Percentiles rank a stretch among this genome's conserved stretches.
These are phyloP conservation scores for Sardina pilchardus DNA, from an alignment of 2,113 vertebrate species.

Conservation along the genomic window DNA sequence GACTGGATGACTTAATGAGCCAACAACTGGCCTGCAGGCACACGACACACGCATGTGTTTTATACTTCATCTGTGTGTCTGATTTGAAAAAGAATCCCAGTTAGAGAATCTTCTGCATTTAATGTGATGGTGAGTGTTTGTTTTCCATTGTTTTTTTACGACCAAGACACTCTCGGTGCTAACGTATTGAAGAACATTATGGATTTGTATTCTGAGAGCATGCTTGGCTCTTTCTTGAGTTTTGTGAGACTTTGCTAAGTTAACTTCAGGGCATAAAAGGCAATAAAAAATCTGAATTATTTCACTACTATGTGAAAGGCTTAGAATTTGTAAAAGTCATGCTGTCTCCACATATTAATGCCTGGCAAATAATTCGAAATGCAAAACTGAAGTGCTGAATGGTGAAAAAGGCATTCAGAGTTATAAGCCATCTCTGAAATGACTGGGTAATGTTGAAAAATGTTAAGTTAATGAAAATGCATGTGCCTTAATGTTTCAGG, in stretches of 20 bases:
- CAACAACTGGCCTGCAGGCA: neutral
- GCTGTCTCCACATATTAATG: neutral
- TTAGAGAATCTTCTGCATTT: neutral
- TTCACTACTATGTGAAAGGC: neutral
- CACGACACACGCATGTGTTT: neutral
- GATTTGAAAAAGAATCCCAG: neutral
- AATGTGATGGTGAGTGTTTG: too few species aligned
- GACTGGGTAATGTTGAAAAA: conserved; percentile 26
- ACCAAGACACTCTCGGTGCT: neutral
- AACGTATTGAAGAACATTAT: neutral
- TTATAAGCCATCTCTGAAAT: conserved; percentile 17
- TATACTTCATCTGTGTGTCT: neutral
- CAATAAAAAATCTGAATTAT: neutral
- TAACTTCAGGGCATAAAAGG: conserved; percentile 2
- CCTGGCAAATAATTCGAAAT: neutral
- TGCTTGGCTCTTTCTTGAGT: neutral
- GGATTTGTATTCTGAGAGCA: neutral
- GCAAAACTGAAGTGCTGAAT: neutral
- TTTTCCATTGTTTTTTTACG: neutral
- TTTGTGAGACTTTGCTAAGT: neutral
- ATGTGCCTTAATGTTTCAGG: conserved; percentile 30
- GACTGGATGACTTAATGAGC: neutral
- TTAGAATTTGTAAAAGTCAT: neutral
- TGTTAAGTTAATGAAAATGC: conserved; percentile 39
- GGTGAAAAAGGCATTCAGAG: conserved; percentile 5